phyloP scores from a whole-genome alignment of 2,797 vertebrate genomes.

The Dendrocincla fuliginosa region DNA sequence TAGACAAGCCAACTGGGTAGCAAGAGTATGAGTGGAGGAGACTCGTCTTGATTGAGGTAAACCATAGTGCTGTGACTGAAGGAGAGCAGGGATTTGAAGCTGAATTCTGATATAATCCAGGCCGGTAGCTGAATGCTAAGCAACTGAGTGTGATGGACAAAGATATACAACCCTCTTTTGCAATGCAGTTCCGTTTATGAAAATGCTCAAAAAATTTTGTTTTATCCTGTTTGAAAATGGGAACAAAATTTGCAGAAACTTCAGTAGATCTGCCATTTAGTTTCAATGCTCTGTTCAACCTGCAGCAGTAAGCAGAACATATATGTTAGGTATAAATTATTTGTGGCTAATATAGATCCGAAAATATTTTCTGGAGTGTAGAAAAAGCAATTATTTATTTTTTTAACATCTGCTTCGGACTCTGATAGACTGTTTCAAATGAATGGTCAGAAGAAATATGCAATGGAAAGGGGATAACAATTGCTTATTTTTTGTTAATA shows the following conservation, averaged over 20 bases:
- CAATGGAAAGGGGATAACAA: neutral
- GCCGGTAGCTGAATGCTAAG: slow-evolving; percentile 3
- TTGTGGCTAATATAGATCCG: neutral
- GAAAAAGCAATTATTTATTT: neutral
- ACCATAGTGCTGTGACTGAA: neutral
- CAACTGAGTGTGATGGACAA: neutral
- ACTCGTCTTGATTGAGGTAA: neutral
- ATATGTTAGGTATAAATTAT: neutral
- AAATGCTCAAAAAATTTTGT: neutral
- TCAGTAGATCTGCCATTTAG: neutral
- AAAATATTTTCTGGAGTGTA: neutral
- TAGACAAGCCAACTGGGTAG: neutral
- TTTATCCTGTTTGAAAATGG: neutral
- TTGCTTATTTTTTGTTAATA: neutral
- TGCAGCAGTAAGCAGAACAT: neutral
- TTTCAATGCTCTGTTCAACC: neutral
- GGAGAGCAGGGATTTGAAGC: neutral
- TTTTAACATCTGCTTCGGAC: neutral
- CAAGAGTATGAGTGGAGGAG: neutral
- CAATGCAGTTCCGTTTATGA: neutral
- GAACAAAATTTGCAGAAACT: neutral
- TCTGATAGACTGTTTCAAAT: neutral
- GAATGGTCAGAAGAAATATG: neutral
- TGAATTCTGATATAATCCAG: neutral
- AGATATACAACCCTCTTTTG: neutral